phyloP scores from a whole-genome alignment of 2,797 vertebrate genomes.

The Pogoniulus pusillus region DNA sequence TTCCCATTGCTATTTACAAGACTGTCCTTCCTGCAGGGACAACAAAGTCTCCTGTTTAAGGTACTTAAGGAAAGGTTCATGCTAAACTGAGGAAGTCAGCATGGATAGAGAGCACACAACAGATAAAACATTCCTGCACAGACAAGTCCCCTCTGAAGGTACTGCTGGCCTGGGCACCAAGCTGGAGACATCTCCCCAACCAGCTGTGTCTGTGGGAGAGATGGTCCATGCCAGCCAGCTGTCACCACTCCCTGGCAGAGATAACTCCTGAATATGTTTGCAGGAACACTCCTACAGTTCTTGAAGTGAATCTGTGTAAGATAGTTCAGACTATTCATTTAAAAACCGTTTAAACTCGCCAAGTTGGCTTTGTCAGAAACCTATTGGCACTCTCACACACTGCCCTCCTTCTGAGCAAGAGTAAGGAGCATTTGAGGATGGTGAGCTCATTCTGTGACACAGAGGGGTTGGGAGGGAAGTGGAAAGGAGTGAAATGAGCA shows the following conservation, averaged over 20 bases:
- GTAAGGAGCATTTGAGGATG: neutral
- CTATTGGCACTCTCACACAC: neutral
- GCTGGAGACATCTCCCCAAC: neutral
- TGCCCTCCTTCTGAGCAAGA: neutral
- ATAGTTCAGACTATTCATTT: neutral
- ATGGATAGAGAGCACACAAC: neutral
- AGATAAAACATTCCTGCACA: neutral
- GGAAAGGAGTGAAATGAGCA: slow-evolving; percentile 9
- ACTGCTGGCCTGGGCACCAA: neutral
- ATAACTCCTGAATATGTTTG: neutral
- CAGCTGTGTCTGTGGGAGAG: neutral
- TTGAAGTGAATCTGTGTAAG: neutral
- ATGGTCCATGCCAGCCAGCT: neutral
- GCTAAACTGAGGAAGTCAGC: neutral
- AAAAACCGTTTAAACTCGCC: neutral
- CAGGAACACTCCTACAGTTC: neutral
- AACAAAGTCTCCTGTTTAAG: neutral
- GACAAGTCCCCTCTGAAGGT: neutral
- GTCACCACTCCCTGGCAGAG: neutral
- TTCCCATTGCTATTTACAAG: neutral
- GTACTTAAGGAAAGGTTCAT: neutral
- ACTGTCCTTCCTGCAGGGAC: neutral
- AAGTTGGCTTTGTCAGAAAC: neutral
- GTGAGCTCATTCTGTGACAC: neutral
- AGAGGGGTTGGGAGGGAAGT: slow-evolving; percentile 29